These are phyloP conservation scores for Turnix velox DNA, from an alignment of 2,113 vertebrate genomes.

Conservation along the genomic window DNA sequence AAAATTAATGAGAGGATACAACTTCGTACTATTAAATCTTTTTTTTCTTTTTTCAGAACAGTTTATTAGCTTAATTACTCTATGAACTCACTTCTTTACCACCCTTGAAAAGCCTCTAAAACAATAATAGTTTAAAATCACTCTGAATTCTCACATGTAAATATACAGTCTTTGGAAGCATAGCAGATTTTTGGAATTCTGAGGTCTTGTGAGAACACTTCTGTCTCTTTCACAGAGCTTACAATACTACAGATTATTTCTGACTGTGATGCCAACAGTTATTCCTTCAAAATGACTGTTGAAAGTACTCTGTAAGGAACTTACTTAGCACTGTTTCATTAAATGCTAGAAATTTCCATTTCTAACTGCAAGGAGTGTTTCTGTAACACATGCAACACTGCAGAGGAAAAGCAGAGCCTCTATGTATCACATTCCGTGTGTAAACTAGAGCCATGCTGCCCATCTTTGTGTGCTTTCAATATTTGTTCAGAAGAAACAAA, in stretches of 20 bases:
- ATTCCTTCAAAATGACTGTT: neutral
- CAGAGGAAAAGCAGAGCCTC: neutral
- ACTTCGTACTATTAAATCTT: neutral
- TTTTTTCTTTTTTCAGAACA: neutral
- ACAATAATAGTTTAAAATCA: neutral
- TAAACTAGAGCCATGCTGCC: neutral
- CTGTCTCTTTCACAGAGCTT: neutral
- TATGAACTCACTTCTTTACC: neutral
- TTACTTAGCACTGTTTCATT: neutral
- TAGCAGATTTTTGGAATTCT: neutral
- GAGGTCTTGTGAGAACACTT: neutral
- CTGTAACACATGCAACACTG: neutral
- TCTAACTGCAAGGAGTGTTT: neutral
- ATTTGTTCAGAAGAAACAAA: neutral
- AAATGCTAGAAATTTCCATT: neutral
- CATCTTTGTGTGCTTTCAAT: neutral
- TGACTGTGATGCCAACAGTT: neutral
- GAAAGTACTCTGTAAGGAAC: neutral
- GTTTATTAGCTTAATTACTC: neutral
- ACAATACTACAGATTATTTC: neutral
- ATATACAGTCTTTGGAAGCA: neutral
- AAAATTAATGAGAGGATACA: neutral
- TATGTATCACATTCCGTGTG: neutral
- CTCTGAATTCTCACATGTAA: neutral
- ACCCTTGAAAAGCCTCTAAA: neutral